These are phyloP conservation scores for Calameuta pallipes DNA, from an alignment of 2,888 invertebrate genomes.

Conservation along the genomic window DNA sequence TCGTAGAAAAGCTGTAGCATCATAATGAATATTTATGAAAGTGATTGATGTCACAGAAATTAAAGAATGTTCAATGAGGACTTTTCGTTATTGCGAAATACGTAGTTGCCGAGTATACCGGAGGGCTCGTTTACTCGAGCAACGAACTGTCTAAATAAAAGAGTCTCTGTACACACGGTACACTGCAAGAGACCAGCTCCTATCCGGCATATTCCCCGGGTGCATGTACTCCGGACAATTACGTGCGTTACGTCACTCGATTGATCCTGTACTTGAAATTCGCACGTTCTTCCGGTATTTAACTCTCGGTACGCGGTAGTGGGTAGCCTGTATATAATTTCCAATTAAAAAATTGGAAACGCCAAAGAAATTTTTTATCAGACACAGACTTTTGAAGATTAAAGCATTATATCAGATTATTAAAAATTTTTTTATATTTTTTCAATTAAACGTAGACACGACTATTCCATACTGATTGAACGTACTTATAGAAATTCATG, in stretches of 20 bases:
- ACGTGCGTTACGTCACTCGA: slow-evolving; percentile 60
- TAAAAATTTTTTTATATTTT: background rate
- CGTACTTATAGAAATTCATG: background rate
- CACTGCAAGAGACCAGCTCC: slow-evolving; percentile 48
- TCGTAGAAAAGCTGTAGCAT: background rate
- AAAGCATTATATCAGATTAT: background rate
- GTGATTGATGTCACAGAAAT: background rate
- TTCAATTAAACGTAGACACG: too few relatives aligned
- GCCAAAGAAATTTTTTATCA: background rate
- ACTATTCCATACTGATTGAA: background rate
- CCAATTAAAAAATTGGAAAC: background rate
- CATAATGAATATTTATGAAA: background rate
- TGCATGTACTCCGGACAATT: slow-evolving; percentile 62
- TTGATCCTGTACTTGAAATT: slow-evolving; percentile 37
- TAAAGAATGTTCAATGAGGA: background rate
- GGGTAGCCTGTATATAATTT: background rate
- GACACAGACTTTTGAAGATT: background rate
- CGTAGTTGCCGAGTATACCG: background rate
- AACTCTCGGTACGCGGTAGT: background rate
- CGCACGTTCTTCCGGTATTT: slow-evolving; percentile 9
- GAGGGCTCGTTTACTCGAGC: background rate
- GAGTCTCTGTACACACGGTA: slow-evolving; percentile 39
- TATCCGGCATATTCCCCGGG: slow-evolving; percentile 58
- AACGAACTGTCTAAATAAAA: slow-evolving; percentile 3
- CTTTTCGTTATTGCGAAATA: background rate